Base-by-base conservation (phyloP, 2,113 vertebrate species). In the Eublepharis macularius region DNA sequence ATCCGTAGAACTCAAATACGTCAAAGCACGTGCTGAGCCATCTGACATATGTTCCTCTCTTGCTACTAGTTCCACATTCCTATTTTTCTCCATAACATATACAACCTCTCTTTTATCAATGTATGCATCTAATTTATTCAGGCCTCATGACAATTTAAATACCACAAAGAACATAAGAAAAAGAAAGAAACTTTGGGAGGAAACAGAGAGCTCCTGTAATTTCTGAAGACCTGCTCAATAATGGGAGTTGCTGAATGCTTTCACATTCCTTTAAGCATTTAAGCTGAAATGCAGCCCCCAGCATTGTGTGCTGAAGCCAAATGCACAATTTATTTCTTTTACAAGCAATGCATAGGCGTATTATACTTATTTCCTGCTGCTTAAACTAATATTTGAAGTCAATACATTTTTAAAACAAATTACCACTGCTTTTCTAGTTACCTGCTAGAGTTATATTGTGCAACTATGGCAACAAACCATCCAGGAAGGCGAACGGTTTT, bases 271-370 rank as follows among this genome's bases (percentile, higher is more conserved):
- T 80, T 80, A 47, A 85, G 83, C 80, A 89, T 90, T 90, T 93
- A 75, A 83, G 19, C 16, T 80, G 86, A 84, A 93, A 94, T 36
- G 45, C 34, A 93, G 45, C 60, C 66, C 76, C 70, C 80, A 93
- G 82, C 9, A 69, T 86, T 80, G 68, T 51, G 88, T 47, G 14
- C 21, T 81, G 47, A 79, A 88, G 94, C 76, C 91, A 85, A 88
- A 81, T 83, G 82, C 54, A 91, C 76, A 87, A 85, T 92, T 91
- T 81, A 84, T 92, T 87, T 81, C 81, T 93, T 88, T 86, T 83
- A 91, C 65, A 87, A 78, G 68, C 72, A 90, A 86, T 86, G 88
- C 72, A 91, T 75, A 90, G 88, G 91, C 45, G 82, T 76, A 90
- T 92, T 91, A 86, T 92, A 90, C 90, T 12, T 60, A 87, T 92